Percentiles rank a stretch among this genome's conserved stretches.
These are phyloP conservation scores for Atherinomorus stipes DNA, from an alignment of 2,113 vertebrate genomes.

Conservation along the genomic window DNA sequence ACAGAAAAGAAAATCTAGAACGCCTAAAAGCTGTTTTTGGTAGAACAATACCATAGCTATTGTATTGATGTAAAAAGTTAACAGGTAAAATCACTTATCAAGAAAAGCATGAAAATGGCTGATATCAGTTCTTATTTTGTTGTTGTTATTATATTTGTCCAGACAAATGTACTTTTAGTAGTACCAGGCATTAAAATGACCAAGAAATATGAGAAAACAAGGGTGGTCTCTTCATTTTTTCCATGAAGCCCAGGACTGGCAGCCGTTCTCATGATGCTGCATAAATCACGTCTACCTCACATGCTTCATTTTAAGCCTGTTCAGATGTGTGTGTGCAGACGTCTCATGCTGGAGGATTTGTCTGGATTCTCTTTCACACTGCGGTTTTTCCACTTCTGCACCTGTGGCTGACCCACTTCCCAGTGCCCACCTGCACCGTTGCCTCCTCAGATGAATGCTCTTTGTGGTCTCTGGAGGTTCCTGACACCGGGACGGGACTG, in stretches of 20 bases:
- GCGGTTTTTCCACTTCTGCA: constrained; percentile 40
- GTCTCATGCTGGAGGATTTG: constrained; percentile 7
- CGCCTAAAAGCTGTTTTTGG: too few species aligned
- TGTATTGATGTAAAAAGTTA: too few species aligned
- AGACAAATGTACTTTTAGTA: too few species aligned
- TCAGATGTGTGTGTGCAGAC: not conserved
- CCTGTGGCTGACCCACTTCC: constrained; percentile 22
- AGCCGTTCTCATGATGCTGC: not conserved
- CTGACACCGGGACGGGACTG: constrained; percentile 7
- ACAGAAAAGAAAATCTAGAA: too few species aligned
- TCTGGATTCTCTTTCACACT: constrained; percentile 10
- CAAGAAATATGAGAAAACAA: too few species aligned
- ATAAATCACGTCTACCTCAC: constrained; percentile 7
- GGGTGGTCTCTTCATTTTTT: too few species aligned
- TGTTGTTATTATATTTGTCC: too few species aligned
- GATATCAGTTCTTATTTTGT: too few species aligned
- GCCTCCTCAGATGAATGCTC: constrained; percentile 33
- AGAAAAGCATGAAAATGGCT: too few species aligned
- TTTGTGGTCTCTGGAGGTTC: constrained; percentile 27
- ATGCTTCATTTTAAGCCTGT: not conserved
- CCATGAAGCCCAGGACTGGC: not conserved
- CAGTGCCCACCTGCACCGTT: constrained; percentile 39
- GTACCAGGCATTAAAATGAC: too few species aligned
- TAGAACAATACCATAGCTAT: too few species aligned
- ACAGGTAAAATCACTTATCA: too few species aligned